A percentile compares a stretch with the other conserved stretches of the same genome.
phyloP scores from a whole-genome alignment of 2,113 vertebrate genomes.

The Suncus etruscus region DNA sequence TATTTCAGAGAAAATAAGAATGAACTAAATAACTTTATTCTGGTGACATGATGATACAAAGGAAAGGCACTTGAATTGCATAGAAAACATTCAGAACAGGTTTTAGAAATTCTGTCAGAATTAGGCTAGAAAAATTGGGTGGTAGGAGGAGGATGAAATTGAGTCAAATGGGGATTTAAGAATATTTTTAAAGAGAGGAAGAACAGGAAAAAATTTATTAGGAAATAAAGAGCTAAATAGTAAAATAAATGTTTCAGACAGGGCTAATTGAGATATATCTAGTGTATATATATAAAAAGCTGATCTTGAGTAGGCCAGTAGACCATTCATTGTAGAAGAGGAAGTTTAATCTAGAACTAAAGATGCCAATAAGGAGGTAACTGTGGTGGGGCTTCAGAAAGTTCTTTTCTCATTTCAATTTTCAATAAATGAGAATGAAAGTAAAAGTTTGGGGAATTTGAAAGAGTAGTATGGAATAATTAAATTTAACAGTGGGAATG shows the following conservation, averaged over 20 bases:
- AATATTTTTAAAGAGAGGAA: background rate
- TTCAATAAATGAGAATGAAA: conserved; percentile 27
- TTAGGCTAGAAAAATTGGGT: background rate
- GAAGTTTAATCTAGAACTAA: background rate
- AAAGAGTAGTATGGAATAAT: background rate
- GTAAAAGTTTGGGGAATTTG: background rate
- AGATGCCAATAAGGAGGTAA: accelerated
- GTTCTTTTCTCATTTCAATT: background rate
- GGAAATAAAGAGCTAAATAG: background rate
- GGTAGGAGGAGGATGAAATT: background rate
- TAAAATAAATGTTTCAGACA: background rate
- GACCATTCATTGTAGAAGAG: background rate
- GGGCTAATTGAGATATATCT: background rate
- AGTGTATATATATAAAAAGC: accelerated
- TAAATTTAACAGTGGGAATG: background rate
- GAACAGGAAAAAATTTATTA: background rate
- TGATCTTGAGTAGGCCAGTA: background rate
- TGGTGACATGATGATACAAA: background rate
- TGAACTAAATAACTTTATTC: background rate
- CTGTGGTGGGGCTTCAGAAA: background rate
- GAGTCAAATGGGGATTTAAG: background rate
- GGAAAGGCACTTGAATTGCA: background rate
- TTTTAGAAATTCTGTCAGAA: background rate
- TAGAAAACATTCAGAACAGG: no score
- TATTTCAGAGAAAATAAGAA: background rate